Base-by-base conservation (phyloP, 2,113 vertebrate species). In the Acrocephalus arundinaceus region DNA sequence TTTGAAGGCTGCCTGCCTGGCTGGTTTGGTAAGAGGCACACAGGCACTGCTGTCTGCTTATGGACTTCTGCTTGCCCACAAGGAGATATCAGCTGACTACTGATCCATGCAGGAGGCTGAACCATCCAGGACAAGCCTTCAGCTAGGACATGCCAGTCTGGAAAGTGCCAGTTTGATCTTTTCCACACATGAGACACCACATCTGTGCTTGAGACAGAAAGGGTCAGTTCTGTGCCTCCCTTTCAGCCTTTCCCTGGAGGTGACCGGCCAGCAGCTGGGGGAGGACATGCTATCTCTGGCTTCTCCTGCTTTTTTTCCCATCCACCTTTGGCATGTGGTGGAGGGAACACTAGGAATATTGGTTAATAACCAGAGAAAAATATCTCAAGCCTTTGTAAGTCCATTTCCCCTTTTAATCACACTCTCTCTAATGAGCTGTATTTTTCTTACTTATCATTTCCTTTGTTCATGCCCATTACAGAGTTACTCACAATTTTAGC, bases 391-490 rank as follows among this genome's bases (percentile, higher is more conserved):
- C 15, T 95, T 84, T 96, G 30, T 31, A 92, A 96, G 65, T 90
- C 88, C 85, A 93, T 94, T 96, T 93, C 85, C 89, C 43, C 76
- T 78, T 95, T 94, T 92, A 95, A 96, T 95, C 92, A 92, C 63
- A 46, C 51, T n/a, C 67, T 95, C 37, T 85, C 67, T 96, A 96
- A 94, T 87, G 74, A 94, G 77, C 63, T 70, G 49, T 86, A 82
- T 93, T 94, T 95, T 95, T 94, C 85, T 94, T 71, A 92, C 83
- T 90, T 96, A 92, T 66, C 22, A 66, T 95, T 92, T 94, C 77
- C 90, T 95, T 96, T 96, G 93, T 97, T 92, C 94, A 8, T 90
- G 30, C 45, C 79, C 83, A 86, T 93, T 91, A 84, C 2, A 6
- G 79, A 88, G 90, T 96, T 96, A 81, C 84, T 90, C 90, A 92